phyloP scores from a whole-genome alignment of 2,888 invertebrate species.

The Alsophila aescularia region DNA sequence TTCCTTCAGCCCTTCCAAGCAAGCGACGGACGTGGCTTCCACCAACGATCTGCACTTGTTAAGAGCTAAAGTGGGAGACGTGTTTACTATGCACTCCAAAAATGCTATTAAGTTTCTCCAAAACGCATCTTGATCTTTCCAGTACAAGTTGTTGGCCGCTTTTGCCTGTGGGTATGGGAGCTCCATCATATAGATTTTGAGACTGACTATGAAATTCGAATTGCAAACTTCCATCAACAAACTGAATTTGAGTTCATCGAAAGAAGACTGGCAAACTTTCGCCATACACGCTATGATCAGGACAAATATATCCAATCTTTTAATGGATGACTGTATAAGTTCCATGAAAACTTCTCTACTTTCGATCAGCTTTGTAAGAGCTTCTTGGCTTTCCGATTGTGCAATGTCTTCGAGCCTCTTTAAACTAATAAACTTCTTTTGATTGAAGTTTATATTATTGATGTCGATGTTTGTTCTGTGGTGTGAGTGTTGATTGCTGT shows the following conservation, averaged over 20 bases:
- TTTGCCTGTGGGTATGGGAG: constrained; percentile 54
- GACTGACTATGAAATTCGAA: constrained; percentile 57
- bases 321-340: constrained; percentile 54
- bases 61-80: constrained; percentile 63
- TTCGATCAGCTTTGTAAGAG: constrained; percentile 58
- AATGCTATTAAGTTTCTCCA: constrained; percentile 65
- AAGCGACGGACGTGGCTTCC: constrained; percentile 54
- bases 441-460: not conserved
- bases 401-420: constrained; percentile 60
- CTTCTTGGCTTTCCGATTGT: constrained; percentile 55
- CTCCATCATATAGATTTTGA: constrained; percentile 63
- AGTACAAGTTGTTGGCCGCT: constrained; percentile 52
- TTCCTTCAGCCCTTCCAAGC: constrained; percentile 55
- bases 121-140: constrained; percentile 63
- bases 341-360: constrained; percentile 58
- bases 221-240: constrained; percentile 64
- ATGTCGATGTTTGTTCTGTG: not conserved
- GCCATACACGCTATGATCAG: constrained; percentile 67
- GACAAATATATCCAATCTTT: constrained; percentile 60
- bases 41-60: constrained; percentile 63
- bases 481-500: not conserved
- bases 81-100: constrained; percentile 61
- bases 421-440: constrained; percentile 44
- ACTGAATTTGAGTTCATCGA: constrained; percentile 60
- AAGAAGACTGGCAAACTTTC: constrained; percentile 64